Percentiles rank a stretch among this genome's conserved stretches.
These are phyloP conservation scores for Neelides sp. DNA, from an alignment of 1,140 invertebrate species.

Conservation along the genomic window DNA sequence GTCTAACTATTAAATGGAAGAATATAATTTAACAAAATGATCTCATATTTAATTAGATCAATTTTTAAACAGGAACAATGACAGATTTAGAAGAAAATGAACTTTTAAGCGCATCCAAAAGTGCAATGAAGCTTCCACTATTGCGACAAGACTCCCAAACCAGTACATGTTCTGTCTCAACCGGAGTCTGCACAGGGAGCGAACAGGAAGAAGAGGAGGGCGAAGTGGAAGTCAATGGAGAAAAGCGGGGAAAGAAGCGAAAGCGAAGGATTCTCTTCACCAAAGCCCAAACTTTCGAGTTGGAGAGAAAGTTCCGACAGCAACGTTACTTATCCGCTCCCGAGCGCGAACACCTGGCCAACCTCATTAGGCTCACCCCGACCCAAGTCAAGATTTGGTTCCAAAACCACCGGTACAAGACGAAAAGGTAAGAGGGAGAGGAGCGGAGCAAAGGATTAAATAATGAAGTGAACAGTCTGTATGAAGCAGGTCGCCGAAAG, in stretches of 20 bases:
- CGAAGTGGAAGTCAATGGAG: neutral
- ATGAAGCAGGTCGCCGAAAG: constrained; percentile 9
- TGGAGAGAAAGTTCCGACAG: constrained; percentile 81
- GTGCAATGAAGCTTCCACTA: constrained; percentile 11
- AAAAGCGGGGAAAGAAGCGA: constrained; percentile 56
- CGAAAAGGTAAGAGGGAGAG: constrained; percentile 18
- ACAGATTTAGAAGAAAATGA: no score
- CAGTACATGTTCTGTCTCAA: constrained; percentile 20
- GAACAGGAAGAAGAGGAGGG: neutral
- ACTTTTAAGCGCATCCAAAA: constrained; percentile 1
- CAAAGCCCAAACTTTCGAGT: constrained; percentile 91
- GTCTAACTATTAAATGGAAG: no score
- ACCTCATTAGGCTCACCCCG: constrained; percentile 78
- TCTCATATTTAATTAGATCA: no score
- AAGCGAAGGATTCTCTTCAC: constrained; percentile 95
- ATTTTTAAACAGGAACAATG: no score
- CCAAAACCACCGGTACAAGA: constrained; percentile 69
- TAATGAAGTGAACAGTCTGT: neutral
- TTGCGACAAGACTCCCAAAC: constrained; percentile 20
- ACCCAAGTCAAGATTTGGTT: constrained; percentile 71
- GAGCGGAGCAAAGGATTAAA: neutral
- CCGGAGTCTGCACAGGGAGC: constrained; percentile 7
- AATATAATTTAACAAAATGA: no score
- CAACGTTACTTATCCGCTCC: constrained; percentile 91
- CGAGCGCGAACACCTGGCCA: constrained; percentile 88